Evolutionary conservation across 2,797 vertebrate species (phyloP), one percentile per base, ranked within the genome.

Genomic region (Megaceryle alcyon): DNA sequence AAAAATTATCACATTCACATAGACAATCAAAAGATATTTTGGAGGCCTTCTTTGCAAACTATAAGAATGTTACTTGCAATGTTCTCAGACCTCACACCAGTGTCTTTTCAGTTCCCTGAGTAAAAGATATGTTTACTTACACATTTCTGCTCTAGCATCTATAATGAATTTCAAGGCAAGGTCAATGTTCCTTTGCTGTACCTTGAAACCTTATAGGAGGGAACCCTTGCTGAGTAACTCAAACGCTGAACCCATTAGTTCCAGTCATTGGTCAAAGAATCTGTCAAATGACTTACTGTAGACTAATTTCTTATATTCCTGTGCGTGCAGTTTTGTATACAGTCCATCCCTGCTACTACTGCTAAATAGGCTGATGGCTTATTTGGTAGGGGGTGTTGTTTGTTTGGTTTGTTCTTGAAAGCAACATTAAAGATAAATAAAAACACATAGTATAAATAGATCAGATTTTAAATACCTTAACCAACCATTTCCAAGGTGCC

Each of bases 131-230:
- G 16, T 90, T 93, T 84, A 28, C n/a, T 86, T 79, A 72, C 22
- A 72, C 43, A 10, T 93, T 88, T 88, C 73, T 90, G 3, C 23
- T 65, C 23, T 0, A 0, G 23, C 48, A 26, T 56, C 82, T 73
- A 92, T 54, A 86, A 82, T 82, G 84, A 80, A 89, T 96, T 95
- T 89, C 33, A 78, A 91, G 57, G 14, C 3, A 85, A 89, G 43
- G 25, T 86, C 68, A 92, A 15, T 3, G 14, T 3, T 92, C 10
- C 11, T 87, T 76, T 82, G 39, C 68, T 91, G 9, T 75, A 89
- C 29, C 54, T 82, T 91, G 79, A 89, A 85, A 81, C 14, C 7
- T 89, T 91, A 53, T 26, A 80, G 41, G 57, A 82, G 26, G 19
- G 60, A 92, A 65, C 26, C 8, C 44, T 79, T 87, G 70, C 20